Evolutionary conservation across 2,888 invertebrate genomes (phyloP), one percentile per base, ranked within the genome.

Genomic region (Sarcophaga carnaria): DNA sequence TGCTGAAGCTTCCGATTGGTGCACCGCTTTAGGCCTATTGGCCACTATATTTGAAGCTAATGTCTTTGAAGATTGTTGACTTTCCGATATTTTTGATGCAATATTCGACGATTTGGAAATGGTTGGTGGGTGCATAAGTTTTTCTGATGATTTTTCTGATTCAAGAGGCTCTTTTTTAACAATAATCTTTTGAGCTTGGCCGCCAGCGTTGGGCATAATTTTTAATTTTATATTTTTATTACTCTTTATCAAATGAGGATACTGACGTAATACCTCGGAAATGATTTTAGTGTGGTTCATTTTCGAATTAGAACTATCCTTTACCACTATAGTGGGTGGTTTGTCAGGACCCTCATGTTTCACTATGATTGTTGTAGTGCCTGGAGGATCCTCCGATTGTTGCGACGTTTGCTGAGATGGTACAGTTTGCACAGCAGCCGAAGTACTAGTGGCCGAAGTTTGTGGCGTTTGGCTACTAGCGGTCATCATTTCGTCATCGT

Each of bases 141-240:
- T 74, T 87, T 75, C 75, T 5, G 45, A 11, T 17, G 49, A 80
- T 69, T 22, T 89, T 20, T 80, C 89, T 27, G 45, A 12, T 25
- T 89, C 89, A 60, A 83, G 67, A 8, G 85, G 60, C 77, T 90
- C 91, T 47, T 91, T 87, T 80, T 92, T 93, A 2, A 93, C 91
- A 54, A 91, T 89, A 64, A 91, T 90, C 37, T 91, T 90, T 77
- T 91, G 92, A 3, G 90, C 67, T 64, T 90, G 89, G 1, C 90
- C 90, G 6, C 89, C 89, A 14, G 88, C 70, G 83, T 91, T 96
- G 83, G 97, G 96, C 93, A 97, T 95, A 87, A 98, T 97, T 94
- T 97, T 97, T 20, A 98, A 93, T 91, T 97, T 96, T 54, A 98
- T 97, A 90, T 97, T 98, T 92, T 97, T 97, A 91, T 97, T 97